Evolutionary conservation across 2,113 vertebrate genomes (phyloP).

Genomic region (Tragelaphus imberbis): DNA sequence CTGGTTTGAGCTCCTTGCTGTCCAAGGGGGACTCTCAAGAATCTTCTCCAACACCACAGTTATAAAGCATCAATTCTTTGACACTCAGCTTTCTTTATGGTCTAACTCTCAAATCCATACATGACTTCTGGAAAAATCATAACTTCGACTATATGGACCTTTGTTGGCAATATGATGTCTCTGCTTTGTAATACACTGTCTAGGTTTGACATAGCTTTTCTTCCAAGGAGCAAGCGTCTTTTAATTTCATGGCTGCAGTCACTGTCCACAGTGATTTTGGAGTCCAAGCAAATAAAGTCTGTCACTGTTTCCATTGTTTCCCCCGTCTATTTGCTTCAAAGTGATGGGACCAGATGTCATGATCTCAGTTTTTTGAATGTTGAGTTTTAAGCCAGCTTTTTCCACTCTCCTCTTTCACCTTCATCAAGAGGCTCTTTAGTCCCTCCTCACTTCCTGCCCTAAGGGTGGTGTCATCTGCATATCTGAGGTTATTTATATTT

Average conservation of each 20-base stretch:
- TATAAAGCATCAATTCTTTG: neutral
- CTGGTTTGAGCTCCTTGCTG: neutral
- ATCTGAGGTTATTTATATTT: neutral
- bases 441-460: neutral
- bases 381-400: neutral
- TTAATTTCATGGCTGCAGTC: neutral
- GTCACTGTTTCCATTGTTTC: neutral
- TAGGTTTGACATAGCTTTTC: neutral
- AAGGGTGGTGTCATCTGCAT: neutral
- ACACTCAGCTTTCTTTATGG: neutral
- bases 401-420: neutral
- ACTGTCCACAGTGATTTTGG: neutral
- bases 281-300: neutral
- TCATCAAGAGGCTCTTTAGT: neutral
- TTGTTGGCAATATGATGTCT: neutral
- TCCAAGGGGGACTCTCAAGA: neutral
- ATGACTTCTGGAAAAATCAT: neutral
- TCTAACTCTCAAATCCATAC: neutral
- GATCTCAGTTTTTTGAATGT: neutral
- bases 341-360: neutral
- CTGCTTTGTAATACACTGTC: neutral
- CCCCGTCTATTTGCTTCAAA: neutral
- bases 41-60: neutral
- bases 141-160: neutral
- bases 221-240: neutral